Conservation (phyloP, 1,140 invertebrate genomes). For the Galleria mellonella region DNA sequence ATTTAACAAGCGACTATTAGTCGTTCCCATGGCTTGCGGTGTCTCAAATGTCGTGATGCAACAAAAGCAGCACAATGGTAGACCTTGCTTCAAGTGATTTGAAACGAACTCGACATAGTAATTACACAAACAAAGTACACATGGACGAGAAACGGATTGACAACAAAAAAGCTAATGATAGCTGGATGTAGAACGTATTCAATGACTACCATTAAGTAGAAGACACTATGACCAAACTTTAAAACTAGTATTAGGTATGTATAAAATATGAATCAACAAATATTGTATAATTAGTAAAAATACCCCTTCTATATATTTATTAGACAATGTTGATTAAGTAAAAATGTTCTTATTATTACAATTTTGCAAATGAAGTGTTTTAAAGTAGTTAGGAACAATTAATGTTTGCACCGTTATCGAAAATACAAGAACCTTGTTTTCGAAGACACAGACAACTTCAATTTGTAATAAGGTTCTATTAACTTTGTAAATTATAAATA, state of each 20-base stretch:
- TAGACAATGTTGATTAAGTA: no score
- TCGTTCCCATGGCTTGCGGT: constrained; percentile 29
- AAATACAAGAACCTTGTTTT: constrained; percentile 4
- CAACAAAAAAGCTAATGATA: constrained; percentile 43
- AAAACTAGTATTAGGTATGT: background rate
- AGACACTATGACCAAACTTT: constrained; percentile 4
- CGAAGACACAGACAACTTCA: no score
- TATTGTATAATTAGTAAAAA: no score
- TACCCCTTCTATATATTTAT: no score
- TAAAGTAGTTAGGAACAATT: constrained; percentile 10
- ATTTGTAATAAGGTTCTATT: no score
- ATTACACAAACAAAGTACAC: constrained; percentile 39
- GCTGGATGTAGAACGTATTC: constrained; percentile 15
- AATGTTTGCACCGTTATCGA: constrained; percentile 11
- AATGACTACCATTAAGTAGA: constrained; percentile 18
- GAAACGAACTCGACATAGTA: constrained; percentile 36
- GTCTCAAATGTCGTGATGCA: constrained; percentile 44
- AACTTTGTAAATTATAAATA: no score
- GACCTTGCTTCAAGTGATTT: constrained; percentile 41
- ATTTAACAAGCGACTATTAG: constrained; percentile 51
- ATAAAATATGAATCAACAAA: no score
- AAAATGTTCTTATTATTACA: no score
- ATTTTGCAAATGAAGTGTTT: no score
- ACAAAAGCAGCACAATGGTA: constrained; percentile 43
- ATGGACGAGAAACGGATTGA: constrained; percentile 29